phyloP scores from a whole-genome alignment of 1,140 invertebrate genomes.

The Agraylea sexmaculata region DNA sequence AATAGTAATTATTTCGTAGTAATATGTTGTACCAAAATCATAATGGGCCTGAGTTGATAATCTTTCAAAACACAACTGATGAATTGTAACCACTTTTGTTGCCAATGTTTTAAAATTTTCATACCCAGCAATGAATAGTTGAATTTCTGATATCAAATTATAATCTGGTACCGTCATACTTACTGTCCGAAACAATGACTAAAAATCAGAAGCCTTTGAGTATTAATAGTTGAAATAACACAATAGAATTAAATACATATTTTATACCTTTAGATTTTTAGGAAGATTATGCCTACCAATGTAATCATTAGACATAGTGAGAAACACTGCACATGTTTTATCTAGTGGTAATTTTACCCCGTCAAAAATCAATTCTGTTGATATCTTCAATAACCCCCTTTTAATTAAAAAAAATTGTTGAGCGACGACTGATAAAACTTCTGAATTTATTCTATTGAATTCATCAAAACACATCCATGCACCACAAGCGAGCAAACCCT shows the following conservation, averaged over 20 bases:
- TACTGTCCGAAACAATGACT: conserved; percentile 87
- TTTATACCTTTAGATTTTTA: conserved; percentile 80
- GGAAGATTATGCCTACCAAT: conserved; percentile 83
- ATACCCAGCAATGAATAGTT: conserved; percentile 89
- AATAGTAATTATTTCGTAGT: background rate
- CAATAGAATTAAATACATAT: background rate
- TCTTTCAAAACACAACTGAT: conserved; percentile 87
- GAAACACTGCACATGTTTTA: conserved; percentile 87
- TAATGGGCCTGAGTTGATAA: conserved; percentile 91
- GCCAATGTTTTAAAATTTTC: conserved; percentile 76
- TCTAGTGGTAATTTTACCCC: conserved; percentile 78
- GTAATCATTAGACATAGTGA: conserved; percentile 94
- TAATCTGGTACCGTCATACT: conserved; percentile 99
- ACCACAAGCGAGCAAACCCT: conserved; percentile 85
- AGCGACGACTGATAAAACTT: conserved; percentile 85
- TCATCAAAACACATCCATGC: conserved; percentile 98
- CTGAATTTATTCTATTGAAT: conserved; percentile 76
- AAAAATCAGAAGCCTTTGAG: conserved; percentile 14
- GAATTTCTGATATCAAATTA: conserved; percentile 88
- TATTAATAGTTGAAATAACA: background rate
- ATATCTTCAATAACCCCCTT: conserved; percentile 63
- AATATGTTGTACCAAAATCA: conserved; percentile 66
- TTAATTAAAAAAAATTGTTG: conserved; percentile 79
- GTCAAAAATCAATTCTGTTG: conserved; percentile 71
- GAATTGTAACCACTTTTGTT: conserved; percentile 90